phyloP scores from a whole-genome alignment of 2,113 vertebrate genomes.

The Cygnus buccinator region DNA sequence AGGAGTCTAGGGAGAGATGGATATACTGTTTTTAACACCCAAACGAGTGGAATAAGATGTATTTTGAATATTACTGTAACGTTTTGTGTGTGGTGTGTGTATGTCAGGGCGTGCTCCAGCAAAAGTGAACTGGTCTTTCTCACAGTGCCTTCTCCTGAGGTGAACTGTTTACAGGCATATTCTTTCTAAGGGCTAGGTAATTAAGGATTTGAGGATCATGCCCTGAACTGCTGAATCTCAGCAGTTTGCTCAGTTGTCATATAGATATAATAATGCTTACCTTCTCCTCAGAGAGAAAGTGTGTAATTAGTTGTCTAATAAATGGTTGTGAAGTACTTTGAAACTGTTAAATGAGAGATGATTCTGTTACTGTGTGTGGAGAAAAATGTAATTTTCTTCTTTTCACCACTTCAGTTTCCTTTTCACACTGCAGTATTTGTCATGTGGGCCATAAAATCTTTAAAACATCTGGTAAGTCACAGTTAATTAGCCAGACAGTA shows the following conservation, averaged over 20 bases:
- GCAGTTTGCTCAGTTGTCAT: not conserved
- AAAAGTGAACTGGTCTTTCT: not conserved
- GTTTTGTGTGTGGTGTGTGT: not conserved
- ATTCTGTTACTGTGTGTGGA: not conserved
- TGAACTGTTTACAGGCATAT: too few relatives aligned
- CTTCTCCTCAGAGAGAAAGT: not conserved
- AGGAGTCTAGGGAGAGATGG: not conserved
- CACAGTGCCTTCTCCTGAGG: not conserved
- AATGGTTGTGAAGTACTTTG: not conserved
- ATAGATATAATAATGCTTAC: not conserved
- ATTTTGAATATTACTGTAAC: not conserved
- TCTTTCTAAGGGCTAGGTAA: not conserved
- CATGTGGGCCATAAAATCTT: not conserved
- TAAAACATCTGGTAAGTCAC: not conserved
- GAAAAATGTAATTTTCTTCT: not conserved
- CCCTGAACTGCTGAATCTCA: not conserved
- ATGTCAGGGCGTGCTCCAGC: not conserved
- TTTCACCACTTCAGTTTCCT: not conserved
- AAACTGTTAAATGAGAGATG: not conserved
- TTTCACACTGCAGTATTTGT: not conserved
- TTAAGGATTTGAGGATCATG: not conserved
- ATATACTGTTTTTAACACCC: not conserved
- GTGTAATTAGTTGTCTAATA: not conserved
- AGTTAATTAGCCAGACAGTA: not conserved
- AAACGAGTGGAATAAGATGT: not conserved